Conservation (phyloP, 2,113 vertebrate species). For the Tangachromis dhanisi region DNA sequence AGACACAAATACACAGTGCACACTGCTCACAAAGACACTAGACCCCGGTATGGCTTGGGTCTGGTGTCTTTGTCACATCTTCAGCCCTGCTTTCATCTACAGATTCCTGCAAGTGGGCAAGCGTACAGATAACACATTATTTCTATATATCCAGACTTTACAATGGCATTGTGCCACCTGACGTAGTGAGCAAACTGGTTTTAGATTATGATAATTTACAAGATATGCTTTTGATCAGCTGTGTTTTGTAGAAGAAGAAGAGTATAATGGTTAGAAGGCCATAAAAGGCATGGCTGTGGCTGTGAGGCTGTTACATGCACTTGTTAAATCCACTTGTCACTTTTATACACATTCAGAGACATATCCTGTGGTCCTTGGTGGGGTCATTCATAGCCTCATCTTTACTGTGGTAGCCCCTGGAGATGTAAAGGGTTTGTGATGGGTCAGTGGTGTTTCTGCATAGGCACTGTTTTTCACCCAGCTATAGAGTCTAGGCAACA, state of each 20-base stretch:
- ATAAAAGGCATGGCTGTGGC: background rate
- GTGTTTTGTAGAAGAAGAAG: background rate
- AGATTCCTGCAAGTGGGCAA: background rate
- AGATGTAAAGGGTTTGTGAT: background rate
- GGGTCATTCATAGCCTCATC: background rate
- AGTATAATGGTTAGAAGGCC: background rate
- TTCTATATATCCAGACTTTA: background rate
- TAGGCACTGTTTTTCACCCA: background rate
- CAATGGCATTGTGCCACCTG: background rate
- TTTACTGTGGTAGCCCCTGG: conserved; percentile 14
- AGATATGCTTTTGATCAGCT: background rate
- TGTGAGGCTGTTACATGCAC: background rate
- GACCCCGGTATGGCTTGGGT: background rate
- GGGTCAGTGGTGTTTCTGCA: background rate
- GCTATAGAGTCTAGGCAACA: background rate
- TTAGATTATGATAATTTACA: background rate
- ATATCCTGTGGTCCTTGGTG: background rate
- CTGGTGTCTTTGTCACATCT: background rate
- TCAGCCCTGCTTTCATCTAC: background rate
- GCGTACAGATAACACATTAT: background rate
- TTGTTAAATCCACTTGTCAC: background rate
- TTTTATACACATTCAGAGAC: background rate
- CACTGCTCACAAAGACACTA: background rate
- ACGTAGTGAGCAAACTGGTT: background rate
- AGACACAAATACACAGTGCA: background rate